Percentiles rank a stretch among this genome's conserved stretches.
Conservation (phyloP, 1,140 invertebrate species). For the Drosophila pachea region DNA sequence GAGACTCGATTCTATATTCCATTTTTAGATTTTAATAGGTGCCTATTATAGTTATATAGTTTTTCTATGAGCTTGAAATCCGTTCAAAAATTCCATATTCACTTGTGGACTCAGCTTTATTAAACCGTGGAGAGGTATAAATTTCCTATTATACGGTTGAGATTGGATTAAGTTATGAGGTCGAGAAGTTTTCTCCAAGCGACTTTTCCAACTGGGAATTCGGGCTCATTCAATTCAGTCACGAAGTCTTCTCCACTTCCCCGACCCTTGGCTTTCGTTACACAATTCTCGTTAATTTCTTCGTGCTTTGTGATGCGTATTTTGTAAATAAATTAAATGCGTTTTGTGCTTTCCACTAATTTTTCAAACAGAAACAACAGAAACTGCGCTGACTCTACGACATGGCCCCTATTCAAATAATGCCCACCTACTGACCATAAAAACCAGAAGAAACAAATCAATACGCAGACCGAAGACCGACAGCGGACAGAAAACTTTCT, state of each 20-base stretch:
- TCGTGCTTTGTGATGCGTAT: neutral
- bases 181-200: no score
- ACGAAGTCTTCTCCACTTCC: neutral
- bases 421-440: conserved; percentile 59
- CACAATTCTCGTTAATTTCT: conserved; percentile 2
- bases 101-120: no score
- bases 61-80: no score
- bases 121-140: no score
- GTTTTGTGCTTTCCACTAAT: conserved; percentile 28
- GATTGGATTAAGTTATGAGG: no score
- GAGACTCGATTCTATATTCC: no score
- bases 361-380: conserved; percentile 27
- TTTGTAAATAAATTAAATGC: neutral
- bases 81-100: no score
- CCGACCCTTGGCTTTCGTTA: neutral
- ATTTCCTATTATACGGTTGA: no score
- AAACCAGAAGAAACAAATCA: conserved; percentile 29
- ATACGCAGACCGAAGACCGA: conserved; percentile 33
- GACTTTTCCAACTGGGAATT: neutral
- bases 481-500: conserved; percentile 52
- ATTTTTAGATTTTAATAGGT: no score
- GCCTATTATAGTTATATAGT: no score
- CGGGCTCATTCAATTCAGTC: neutral
- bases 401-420: conserved; percentile 37
- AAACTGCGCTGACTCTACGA: neutral